Base-by-base conservation (phyloP, 2,888 invertebrate genomes). In the Mimachlamys varia region DNA sequence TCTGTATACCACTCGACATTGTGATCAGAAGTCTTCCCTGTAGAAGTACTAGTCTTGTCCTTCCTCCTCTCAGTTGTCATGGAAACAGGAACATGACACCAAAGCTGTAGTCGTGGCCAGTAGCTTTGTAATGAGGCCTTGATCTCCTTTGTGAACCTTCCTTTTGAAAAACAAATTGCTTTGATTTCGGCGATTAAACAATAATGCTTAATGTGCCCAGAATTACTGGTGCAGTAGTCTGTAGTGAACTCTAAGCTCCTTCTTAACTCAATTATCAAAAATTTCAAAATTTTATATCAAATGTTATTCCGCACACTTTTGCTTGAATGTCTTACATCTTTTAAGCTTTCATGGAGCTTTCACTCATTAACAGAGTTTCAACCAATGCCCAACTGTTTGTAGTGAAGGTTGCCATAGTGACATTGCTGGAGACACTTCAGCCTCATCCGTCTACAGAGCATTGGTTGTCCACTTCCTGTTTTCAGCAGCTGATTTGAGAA, bases 81-180 rank as follows among this genome's bases (percentile, higher is more conserved):
- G 33, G 76, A 76, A 76, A 76, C 76, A 76, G 76, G 76, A 76
- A 76, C 76, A 76, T 27, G 76, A 33, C 27, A 76, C 76, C 76
- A 19, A 27, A 13, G 76, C 27, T 76, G 27, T 27, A 10, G 33
- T 33, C 33, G 10, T 0, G 0, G 13, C 62, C n/a, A 44, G 44
- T 44, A 44, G 44, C 44, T 44, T 22, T 33, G 33, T 22, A 12
- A 15, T 1, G 13, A 33, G 10, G 33, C 12, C 76, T 27, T 76
- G 12, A 53, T 53, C 1, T 5, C 76, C 76, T 33, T 13, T 27
- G 1, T 33, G 27, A 33, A 53, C 19, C 53, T 53, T 53, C 53
- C 53, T 53, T 53, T 53, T 17, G 53, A 15, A 53, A 19, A 53
- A 33, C 33, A 27, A 76, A 76, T 76, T 76, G 27, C 76, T 76